Conservation (phyloP, 2,888 invertebrate species). For the Germaria angustata region DNA sequence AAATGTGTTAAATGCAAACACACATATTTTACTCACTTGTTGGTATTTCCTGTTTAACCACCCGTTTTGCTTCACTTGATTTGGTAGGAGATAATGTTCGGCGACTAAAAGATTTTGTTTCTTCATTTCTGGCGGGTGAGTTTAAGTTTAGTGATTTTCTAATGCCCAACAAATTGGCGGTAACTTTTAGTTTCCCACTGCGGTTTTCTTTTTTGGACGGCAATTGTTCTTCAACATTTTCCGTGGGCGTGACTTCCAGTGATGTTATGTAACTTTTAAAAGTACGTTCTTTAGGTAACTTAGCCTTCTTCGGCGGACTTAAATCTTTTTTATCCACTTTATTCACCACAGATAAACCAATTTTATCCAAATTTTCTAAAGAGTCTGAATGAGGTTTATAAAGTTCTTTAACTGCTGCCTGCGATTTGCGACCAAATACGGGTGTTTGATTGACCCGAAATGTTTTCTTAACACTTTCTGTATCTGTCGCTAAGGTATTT, state of each 20-base stretch:
- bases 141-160: constrained; percentile 54
- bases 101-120: constrained; percentile 59
- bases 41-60: constrained; percentile 64
- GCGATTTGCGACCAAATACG: constrained; percentile 76
- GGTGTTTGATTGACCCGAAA: constrained; percentile 80
- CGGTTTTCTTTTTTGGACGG: constrained; percentile 49
- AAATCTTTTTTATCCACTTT: constrained; percentile 58
- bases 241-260: constrained; percentile 53
- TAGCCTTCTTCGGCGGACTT: constrained; percentile 63
- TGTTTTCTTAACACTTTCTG: constrained; percentile 63
- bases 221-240: constrained; percentile 42
- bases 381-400: constrained; percentile 76
- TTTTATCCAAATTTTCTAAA: constrained; percentile 74
- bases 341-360: constrained; percentile 22
- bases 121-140: constrained; percentile 30
- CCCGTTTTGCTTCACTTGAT: constrained; percentile 66
- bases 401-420: constrained; percentile 66
- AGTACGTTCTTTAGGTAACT: constrained; percentile 67
- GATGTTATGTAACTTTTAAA: constrained; percentile 66
- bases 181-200: constrained; percentile 46
- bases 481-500: constrained; percentile 60
- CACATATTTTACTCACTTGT: constrained; percentile 62
- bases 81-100: constrained; percentile 68
- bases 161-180: constrained; percentile 58
- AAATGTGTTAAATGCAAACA: too few species aligned